Evolutionary conservation across 2,797 vertebrate species (phyloP), one percentile per base, ranked within the genome.

Genomic region (Bradypodion ventrale): DNA sequence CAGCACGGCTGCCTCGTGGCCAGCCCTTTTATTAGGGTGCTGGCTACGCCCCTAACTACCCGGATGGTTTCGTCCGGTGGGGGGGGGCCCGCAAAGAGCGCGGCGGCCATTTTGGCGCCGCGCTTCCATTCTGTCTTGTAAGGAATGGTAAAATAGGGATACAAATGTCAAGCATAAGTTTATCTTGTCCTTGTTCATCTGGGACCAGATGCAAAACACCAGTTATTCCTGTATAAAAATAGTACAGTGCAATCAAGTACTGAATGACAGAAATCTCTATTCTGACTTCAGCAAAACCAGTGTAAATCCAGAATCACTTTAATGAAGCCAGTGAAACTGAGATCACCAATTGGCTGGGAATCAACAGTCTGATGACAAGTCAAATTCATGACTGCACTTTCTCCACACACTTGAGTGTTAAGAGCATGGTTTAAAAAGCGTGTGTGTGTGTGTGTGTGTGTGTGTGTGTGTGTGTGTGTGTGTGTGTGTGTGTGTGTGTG

Each of bases 291-390:
- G 66, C 83, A 21, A 83, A 0, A 63, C 78, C 89, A 87, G 86
- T 92, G 83, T 86, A 92, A 92, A 92, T 91, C 85, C 87, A 89
- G 80, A 92, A 87, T 79, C 90, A 72, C 83, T 91, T 91, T 90
- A 90, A 85, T 89, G 82, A 92, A 89, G 88, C 90, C 91, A 93
- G 46, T 0, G 0, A 92, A 91, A 92, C 75, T 93, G 92, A 94
- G 93, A 92, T 94, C 91, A 94, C 90, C 78, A n/a, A 70, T 83
- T 80, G 73, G 70, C 72, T 80, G 72, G 19, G 19, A 29, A 25
- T 49, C 77, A 83, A n/a, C 19, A 63, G 40, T 70, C 40, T 60
- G 78, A 46, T 32, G 32, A 42, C 32, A 63, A 80, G 59, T 77
- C 63, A 83, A 12, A 72, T 91, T 89, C 44, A 82, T 85, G 83